phyloP scores from a whole-genome alignment of 1,140 invertebrate species.

The Hylaeus anthracinus region DNA sequence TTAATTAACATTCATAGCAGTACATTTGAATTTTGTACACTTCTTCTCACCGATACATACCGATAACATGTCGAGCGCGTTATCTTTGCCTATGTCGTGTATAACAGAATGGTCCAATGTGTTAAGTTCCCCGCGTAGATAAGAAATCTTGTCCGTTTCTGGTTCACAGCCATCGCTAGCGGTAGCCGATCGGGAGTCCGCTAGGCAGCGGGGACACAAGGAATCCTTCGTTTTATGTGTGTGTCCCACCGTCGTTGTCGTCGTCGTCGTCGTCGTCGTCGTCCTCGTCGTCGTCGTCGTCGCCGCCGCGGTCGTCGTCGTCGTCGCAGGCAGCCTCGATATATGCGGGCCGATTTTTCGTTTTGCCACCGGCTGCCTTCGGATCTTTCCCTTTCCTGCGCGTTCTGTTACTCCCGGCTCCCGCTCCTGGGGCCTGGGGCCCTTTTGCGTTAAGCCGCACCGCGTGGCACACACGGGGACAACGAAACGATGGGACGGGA shows the following conservation, averaged over 20 bases:
- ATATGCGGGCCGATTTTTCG: slow-evolving; percentile 74
- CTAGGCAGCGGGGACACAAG: slow-evolving; percentile 67
- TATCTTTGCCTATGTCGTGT: too few species aligned
- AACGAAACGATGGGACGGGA: slow-evolving; percentile 65
- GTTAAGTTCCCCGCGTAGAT: too few species aligned
- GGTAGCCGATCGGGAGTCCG: slow-evolving; percentile 70
- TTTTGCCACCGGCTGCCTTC: slow-evolving; percentile 72
- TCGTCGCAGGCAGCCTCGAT: slow-evolving; percentile 66
- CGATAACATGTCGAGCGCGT: too few species aligned
- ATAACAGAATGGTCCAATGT: too few species aligned
- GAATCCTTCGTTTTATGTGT: slow-evolving; percentile 69
- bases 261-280: slow-evolving; percentile 45
- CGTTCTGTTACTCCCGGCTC: slow-evolving; percentile 55
- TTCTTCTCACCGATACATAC: too few species aligned
- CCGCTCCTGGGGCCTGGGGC: slow-evolving; percentile 38
- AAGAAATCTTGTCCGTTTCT: too few species aligned
- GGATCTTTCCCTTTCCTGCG: slow-evolving; percentile 73
- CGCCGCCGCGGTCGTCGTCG: slow-evolving; percentile 62
- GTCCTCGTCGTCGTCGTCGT: slow-evolving; percentile 45
- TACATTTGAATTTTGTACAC: too few species aligned
- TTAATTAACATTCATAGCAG: too few species aligned
- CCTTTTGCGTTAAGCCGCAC: slow-evolving; percentile 76
- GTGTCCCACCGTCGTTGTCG: slow-evolving; percentile 61
- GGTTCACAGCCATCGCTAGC: slow-evolving; percentile 68
- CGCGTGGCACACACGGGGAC: slow-evolving; percentile 70